Percentiles rank a stretch among this genome's conserved stretches.
Evolutionary conservation across 2,797 vertebrate species (phyloP).

Genomic region (Scarus forsteni): DNA sequence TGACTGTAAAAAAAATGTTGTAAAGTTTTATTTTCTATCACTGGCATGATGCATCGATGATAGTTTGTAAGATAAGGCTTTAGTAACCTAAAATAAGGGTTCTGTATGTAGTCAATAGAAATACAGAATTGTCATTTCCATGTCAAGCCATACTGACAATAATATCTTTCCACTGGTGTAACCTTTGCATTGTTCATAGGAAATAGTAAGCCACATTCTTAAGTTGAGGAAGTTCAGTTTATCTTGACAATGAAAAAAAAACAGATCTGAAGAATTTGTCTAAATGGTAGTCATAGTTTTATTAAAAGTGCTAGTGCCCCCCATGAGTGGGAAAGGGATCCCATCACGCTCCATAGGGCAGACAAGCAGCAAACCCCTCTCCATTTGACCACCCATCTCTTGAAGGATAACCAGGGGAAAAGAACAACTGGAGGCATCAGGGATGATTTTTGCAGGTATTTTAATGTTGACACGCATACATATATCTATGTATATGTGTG

Average conservation of each 20-base stretch:
- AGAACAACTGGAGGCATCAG: constrained; percentile 88
- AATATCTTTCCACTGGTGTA: constrained; percentile 58
- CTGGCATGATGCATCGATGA: constrained; percentile 54
- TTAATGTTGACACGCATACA: constrained; percentile 90
- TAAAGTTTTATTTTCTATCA: constrained; percentile 56
- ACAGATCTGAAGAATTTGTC: constrained; percentile 53
- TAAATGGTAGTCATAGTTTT: constrained; percentile 60
- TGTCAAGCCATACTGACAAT: constrained; percentile 49
- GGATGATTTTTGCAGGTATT: constrained; percentile 89
- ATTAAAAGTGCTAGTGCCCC: constrained; percentile 71
- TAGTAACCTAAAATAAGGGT: constrained; percentile 46
- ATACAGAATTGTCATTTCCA: constrained; percentile 46
- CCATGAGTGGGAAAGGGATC: constrained; percentile 75
- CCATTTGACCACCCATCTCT: constrained; percentile 84
- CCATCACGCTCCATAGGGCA: constrained; percentile 80
- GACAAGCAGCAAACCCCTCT: constrained; percentile 82
- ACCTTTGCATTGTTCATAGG: constrained; percentile 50
- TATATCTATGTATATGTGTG: constrained; percentile 91
- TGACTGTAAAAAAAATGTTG: constrained; percentile 49
- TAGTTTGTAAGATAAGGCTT: constrained; percentile 52
- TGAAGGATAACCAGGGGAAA: constrained; percentile 88
- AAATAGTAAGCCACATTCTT: constrained; percentile 58
- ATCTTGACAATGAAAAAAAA: constrained; percentile 39
- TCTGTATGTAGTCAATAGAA: constrained; percentile 59
- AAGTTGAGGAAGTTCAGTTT: constrained; percentile 34